phyloP scores from a whole-genome alignment of 2,888 invertebrate species.

The Cyrtodaria siliqua region DNA sequence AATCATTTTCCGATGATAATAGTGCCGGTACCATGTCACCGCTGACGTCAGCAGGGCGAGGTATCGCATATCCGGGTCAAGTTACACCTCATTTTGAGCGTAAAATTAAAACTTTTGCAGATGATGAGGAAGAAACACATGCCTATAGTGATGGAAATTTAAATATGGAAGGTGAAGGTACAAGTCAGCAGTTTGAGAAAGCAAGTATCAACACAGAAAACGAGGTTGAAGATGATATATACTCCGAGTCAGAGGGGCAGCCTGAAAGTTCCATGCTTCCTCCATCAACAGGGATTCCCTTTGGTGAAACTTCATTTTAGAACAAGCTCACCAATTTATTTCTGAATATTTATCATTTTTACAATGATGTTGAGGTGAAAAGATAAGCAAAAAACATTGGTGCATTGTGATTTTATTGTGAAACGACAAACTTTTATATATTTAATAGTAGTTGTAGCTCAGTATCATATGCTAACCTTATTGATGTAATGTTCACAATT shows the following conservation, averaged over 20 bases:
- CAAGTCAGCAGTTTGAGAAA: slow-evolving; percentile 26
- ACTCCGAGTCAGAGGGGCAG: slow-evolving; percentile 48
- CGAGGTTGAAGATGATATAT: slow-evolving; percentile 47
- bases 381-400: no score
- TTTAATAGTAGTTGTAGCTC: no score
- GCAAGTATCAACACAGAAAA: slow-evolving; percentile 43
- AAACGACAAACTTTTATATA: no score
- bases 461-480: no score
- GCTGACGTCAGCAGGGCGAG: slow-evolving; percentile 30
- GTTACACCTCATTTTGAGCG: slow-evolving; percentile 25
- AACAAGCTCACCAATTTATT: no score
- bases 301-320: no score
- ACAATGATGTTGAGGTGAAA: no score
- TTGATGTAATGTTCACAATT: no score
- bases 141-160: slow-evolving; percentile 16
- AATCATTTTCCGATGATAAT: slow-evolving; percentile 79
- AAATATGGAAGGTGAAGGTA: not conserved
- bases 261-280: no score
- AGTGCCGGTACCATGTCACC: slow-evolving; percentile 42
- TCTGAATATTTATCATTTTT: no score
- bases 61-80: slow-evolving; percentile 19
- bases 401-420: no score
- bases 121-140: not conserved
- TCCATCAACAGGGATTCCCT: no score
- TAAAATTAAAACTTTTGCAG: slow-evolving; percentile 19